These are phyloP conservation scores for Gorsachius goisagi DNA, from an alignment of 2,113 vertebrate species.

Conservation along the genomic window DNA sequence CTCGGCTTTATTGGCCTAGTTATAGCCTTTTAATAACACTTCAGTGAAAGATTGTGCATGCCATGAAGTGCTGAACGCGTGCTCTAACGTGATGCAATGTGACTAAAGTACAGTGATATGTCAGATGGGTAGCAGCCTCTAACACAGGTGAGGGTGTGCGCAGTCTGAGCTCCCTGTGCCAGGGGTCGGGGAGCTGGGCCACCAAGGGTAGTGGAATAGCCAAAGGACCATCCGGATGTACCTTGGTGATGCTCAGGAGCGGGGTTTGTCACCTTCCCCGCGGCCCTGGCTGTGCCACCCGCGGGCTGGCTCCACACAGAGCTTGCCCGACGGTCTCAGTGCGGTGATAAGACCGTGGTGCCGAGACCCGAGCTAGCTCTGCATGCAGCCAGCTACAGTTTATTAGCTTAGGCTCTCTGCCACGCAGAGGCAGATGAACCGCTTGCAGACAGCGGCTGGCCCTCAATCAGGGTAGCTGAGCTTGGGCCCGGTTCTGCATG, in stretches of 20 bases:
- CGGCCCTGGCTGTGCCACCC: not conserved
- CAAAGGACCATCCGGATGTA: rapidly evolving
- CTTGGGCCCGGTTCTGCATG: rapidly evolving
- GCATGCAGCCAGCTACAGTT: not conserved
- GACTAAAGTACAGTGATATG: not conserved
- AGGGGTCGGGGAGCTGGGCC: not conserved
- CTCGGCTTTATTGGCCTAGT: constrained; percentile 18
- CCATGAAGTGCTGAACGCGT: not conserved
- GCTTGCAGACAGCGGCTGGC: not conserved
- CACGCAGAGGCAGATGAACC: not conserved
- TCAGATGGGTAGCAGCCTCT: not conserved
- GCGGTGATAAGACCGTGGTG: rapidly evolving
- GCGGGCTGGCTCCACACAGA: rapidly evolving
- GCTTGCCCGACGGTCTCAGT: rapidly evolving
- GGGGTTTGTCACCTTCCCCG: not conserved
- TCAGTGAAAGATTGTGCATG: constrained; percentile 6
- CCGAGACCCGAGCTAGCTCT: not conserved
- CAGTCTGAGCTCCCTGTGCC: rapidly evolving
- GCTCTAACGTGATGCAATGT: not conserved
- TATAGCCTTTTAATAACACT: constrained; percentile 21
- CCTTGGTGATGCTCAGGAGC: rapidly evolving
- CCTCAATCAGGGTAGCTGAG: not conserved
- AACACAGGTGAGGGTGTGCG: not conserved
- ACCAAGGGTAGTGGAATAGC: rapidly evolving
- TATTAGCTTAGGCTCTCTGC: not conserved